phyloP scores from a whole-genome alignment of 37 sponge, comb jelly and placozoan species.

The Corticium candelabrum region DNA sequence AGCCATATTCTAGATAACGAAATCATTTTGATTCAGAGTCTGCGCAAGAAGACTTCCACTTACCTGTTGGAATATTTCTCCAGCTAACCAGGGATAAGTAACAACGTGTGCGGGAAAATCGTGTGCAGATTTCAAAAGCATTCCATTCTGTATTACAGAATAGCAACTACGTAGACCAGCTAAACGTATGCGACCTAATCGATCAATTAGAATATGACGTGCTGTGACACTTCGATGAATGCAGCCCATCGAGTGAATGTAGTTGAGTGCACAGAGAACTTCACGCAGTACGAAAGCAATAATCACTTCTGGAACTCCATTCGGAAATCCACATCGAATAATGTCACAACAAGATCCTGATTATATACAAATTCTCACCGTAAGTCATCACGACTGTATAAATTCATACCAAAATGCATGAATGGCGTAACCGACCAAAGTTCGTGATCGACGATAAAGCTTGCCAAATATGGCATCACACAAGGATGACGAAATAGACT shows the following conservation, averaged over 20 bases:
- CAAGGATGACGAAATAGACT: not conserved
- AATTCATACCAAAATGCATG: not conserved
- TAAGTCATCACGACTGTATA: no score
- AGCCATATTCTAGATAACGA: not conserved
- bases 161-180: not conserved
- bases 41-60: not conserved
- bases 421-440: not conserved
- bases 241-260: not conserved
- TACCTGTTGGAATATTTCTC: not conserved
- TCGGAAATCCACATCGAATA: not conserved
- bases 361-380: no score
- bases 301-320: not conserved
- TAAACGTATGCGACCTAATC: not conserved
- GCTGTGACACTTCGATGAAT: conserved; percentile 2
- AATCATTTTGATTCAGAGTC: not conserved
- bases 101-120: not conserved
- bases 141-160: not conserved
- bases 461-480: not conserved
- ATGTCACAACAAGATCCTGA: conserved; percentile 1
- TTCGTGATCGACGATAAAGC: not conserved
- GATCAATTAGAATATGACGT: not conserved
- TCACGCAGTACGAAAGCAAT: not conserved
- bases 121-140: not conserved
- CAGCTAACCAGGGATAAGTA: not conserved
- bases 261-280: not conserved